These are phyloP conservation scores for Listrodromus nycthemerus DNA, from an alignment of 2,888 invertebrate genomes.

Conservation along the genomic window DNA sequence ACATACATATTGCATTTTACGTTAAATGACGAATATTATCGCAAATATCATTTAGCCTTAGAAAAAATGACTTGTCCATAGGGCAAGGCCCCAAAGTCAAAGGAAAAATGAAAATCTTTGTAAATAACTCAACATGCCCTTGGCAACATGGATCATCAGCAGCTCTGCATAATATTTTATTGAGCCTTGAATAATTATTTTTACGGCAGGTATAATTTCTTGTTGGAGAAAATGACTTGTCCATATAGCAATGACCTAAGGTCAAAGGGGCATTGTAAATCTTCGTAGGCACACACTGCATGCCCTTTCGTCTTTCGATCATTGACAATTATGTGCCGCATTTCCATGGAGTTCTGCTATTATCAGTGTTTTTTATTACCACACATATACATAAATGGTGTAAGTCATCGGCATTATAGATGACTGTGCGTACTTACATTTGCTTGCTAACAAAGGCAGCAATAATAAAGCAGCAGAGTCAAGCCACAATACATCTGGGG, in stretches of 20 bases:
- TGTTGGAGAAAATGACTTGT: not conserved
- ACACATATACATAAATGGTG: conserved; percentile 7
- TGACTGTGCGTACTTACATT: conserved; percentile 73
- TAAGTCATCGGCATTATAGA: conserved; percentile 36
- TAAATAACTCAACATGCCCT: not conserved
- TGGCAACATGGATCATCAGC: too few species aligned
- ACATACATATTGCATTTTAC: not conserved
- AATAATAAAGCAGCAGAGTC: conserved; percentile 73
- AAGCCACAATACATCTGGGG: conserved; percentile 66
- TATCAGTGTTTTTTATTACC: not conserved
- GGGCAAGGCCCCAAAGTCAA: not conserved
- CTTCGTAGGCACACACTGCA: not conserved
- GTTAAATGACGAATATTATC: conserved; percentile 17
- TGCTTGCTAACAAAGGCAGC: conserved; percentile 80
- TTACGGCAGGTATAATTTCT: not conserved
- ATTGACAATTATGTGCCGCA: conserved; percentile 1
- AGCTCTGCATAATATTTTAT: too few species aligned
- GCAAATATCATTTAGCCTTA: not conserved
- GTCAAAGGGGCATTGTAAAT: not conserved
- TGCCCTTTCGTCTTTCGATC: not conserved
- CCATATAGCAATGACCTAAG: not conserved
- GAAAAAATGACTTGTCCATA: not conserved
- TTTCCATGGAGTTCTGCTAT: conserved; percentile 27
- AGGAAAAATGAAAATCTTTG: not conserved
- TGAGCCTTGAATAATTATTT: conserved; percentile 15